Evolutionary conservation across 2,888 invertebrate genomes (phyloP).

Genomic region (Drosophila borborema): DNA sequence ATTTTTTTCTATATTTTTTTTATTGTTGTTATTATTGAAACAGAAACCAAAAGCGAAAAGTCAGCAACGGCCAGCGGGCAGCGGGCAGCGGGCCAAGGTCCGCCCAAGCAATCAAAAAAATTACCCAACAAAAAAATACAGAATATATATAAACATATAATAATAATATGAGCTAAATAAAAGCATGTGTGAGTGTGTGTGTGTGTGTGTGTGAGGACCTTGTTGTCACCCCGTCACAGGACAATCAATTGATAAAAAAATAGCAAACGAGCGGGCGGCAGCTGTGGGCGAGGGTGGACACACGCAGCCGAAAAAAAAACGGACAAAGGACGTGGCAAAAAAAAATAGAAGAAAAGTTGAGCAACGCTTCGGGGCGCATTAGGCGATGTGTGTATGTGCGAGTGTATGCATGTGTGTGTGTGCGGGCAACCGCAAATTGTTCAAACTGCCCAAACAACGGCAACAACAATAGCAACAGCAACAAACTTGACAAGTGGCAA

Average conservation of each 20-base stretch:
- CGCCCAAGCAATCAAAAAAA: constrained; percentile 74
- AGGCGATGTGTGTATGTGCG: constrained; percentile 17
- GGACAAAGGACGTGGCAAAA: constrained; percentile 41
- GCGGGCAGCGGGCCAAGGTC: constrained; percentile 23
- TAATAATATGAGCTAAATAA: constrained; percentile 63
- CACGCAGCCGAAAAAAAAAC: constrained; percentile 14
- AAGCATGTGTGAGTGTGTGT: constrained; percentile 32
- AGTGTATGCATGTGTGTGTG: neutral
- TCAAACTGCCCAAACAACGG: constrained; percentile 64
- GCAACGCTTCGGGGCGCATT: constrained; percentile 58
- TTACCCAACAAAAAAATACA: constrained; percentile 47
- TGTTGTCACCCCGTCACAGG: constrained; percentile 74
- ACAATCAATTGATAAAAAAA: constrained; percentile 76
- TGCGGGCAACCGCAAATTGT: constrained; percentile 70
- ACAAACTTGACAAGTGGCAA: constrained; percentile 65
- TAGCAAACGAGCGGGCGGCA: constrained; percentile 35
- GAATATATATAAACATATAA: constrained; percentile 36
- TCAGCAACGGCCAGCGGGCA: constrained; percentile 15
- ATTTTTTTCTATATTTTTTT: constrained; percentile 43
- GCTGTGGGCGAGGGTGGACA: constrained; percentile 9
- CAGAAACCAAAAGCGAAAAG: constrained; percentile 50
- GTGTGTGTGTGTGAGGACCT: constrained; percentile 33
- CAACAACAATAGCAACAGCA: constrained; percentile 30
- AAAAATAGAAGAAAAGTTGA: constrained; percentile 25
- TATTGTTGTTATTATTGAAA: constrained; percentile 52